A percentile compares a stretch with the other conserved stretches of the same genome.
These are phyloP conservation scores for Hermodice carunculata DNA, from an alignment of 2,888 invertebrate genomes.

Conservation along the genomic window DNA sequence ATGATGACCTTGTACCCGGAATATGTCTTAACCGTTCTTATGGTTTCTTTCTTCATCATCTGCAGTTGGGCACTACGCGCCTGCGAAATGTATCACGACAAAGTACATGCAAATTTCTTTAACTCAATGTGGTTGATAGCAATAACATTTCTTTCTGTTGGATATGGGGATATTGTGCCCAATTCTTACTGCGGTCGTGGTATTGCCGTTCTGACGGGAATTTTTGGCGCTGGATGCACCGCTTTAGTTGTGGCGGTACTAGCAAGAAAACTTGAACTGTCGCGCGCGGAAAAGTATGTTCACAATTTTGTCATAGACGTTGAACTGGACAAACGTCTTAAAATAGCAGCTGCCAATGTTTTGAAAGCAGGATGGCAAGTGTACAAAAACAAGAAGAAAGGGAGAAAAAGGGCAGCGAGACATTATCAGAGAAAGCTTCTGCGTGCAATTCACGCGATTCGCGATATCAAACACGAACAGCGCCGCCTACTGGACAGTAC, in stretches of 20 bases:
- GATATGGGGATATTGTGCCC: constrained; percentile 69
- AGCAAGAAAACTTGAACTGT: constrained; percentile 64
- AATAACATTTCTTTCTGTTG: constrained; percentile 68
- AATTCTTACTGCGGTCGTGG: constrained; percentile 67
- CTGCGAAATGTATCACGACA: constrained; percentile 62
- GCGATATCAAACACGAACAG: constrained; percentile 66
- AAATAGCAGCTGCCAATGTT: constrained; percentile 64
- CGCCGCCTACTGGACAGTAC: constrained; percentile 40
- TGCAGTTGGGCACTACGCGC: constrained; percentile 65
- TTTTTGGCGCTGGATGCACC: constrained; percentile 67
- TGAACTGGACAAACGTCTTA: constrained; percentile 61
- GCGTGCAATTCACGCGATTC: constrained; percentile 63
- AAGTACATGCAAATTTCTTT: constrained; percentile 56
- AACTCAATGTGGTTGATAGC: constrained; percentile 69
- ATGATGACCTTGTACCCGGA: constrained; percentile 67
- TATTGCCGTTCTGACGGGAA: constrained; percentile 66
- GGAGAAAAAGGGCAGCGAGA: constrained; percentile 32
- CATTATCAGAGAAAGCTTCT: constrained; percentile 60
- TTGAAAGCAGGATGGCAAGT: constrained; percentile 63
- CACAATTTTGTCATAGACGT: constrained; percentile 69
- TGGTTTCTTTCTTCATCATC: constrained; percentile 56
- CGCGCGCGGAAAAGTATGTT: constrained; percentile 67
- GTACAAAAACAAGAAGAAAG: constrained; percentile 49
- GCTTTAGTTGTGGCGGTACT: constrained; percentile 68
- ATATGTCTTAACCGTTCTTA: constrained; percentile 63